A percentile compares a stretch with the other conserved stretches of the same genome.
These are phyloP conservation scores for Pempheris klunzingeri DNA, from an alignment of 2,797 vertebrate species.

Conservation along the genomic window DNA sequence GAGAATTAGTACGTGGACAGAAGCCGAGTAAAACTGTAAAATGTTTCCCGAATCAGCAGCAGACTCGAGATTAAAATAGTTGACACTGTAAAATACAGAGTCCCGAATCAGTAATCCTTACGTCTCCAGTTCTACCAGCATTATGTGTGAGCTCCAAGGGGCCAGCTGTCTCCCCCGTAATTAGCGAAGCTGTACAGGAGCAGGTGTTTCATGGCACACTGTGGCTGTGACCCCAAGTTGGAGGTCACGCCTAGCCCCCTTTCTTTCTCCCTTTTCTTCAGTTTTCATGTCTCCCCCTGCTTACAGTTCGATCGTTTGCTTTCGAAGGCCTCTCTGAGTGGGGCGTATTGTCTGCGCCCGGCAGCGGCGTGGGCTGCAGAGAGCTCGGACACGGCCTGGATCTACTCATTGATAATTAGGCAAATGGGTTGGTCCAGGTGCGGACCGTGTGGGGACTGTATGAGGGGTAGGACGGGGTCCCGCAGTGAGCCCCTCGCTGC, in stretches of 20 bases:
- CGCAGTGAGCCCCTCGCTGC: conserved; percentile 56
- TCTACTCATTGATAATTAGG: conserved; percentile 84
- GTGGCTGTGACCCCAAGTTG: conserved; percentile 76
- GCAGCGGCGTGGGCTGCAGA: conserved; percentile 71
- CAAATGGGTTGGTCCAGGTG: conserved; percentile 86
- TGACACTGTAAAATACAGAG: conserved; percentile 64
- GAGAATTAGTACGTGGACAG: conserved; percentile 61
- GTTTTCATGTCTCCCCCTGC: conserved; percentile 64
- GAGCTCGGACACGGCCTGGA: conserved; percentile 77
- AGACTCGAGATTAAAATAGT: conserved; percentile 55
- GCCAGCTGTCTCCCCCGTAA: conserved; percentile 77
- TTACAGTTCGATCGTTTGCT: conserved; percentile 72
- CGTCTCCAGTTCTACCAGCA: conserved; percentile 50
- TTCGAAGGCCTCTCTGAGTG: conserved; percentile 68
- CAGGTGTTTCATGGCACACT: conserved; percentile 85
- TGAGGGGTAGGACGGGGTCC: conserved; percentile 53
- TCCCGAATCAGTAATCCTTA: conserved; percentile 60
- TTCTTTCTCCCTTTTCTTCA: conserved; percentile 69
- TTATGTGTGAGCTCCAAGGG: conserved; percentile 71
- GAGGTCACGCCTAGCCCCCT: conserved; percentile 60
- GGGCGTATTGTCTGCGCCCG: conserved; percentile 80
- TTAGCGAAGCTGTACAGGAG: conserved; percentile 80
- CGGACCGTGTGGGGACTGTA: conserved; percentile 72
- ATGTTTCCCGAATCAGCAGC: conserved; percentile 62
- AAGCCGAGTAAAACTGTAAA: conserved; percentile 63